A percentile compares a stretch with the other conserved stretches of the same genome.
These are phyloP conservation scores for Orcinus orca DNA, from an alignment of 2,113 vertebrate genomes.

Conservation along the genomic window DNA sequence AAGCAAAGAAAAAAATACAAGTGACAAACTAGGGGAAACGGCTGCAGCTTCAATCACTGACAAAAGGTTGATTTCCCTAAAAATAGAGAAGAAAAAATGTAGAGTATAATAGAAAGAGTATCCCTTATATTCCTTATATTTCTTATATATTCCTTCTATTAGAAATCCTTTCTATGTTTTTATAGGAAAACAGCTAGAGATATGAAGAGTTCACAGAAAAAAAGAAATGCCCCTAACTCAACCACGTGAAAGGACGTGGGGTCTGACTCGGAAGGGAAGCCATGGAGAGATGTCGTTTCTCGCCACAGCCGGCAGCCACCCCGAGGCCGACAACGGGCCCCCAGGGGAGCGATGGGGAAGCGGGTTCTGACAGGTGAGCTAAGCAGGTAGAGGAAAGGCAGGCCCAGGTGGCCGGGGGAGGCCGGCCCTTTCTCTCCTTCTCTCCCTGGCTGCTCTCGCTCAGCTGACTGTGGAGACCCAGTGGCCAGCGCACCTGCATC, in stretches of 20 bases:
- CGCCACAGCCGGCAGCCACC: neutral
- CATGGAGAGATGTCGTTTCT: accelerated
- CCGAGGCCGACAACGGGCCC: neutral
- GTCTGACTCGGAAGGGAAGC: neutral
- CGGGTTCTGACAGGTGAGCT: accelerated
- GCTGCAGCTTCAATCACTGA: neutral
- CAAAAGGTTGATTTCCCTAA: neutral
- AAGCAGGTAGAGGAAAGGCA: accelerated
- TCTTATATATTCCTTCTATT: neutral
- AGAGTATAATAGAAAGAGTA: neutral
- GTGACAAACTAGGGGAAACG: too few relatives aligned
- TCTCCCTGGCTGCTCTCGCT: neutral
- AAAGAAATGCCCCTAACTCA: too few relatives aligned
- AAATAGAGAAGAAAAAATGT: neutral
- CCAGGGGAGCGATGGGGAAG: accelerated
- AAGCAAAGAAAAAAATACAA: neutral
- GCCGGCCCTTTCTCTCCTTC: neutral
- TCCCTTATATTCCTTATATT: neutral
- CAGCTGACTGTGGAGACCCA: too few relatives aligned
- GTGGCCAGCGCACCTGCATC: neutral
- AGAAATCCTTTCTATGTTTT: neutral
- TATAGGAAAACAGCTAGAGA: neutral
- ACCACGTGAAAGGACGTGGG: accelerated
- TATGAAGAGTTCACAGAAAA: neutral
- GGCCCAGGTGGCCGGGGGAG: neutral